Evolutionary conservation across 2,797 vertebrate species (phyloP).

Genomic region (Steatocranus sp.): DNA sequence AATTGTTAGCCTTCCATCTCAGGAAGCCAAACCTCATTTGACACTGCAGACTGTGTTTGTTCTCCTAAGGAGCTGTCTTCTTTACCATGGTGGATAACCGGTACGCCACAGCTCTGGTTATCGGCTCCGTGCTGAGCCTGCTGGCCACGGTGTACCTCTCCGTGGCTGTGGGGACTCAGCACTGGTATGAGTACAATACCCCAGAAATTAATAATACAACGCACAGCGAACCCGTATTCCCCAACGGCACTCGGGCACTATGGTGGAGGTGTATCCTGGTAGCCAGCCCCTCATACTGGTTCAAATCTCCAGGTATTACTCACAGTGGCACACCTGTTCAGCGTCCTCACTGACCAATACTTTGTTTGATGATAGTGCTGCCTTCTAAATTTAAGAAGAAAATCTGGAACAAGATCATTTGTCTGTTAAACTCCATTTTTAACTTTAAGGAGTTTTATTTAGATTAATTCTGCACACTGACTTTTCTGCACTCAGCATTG

Average conservation of each 20-base stretch:
- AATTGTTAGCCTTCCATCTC: not conserved
- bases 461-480: not conserved
- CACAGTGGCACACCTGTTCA: not conserved
- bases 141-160: conserved; percentile 94
- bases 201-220: conserved; percentile 78
- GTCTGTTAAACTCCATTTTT: not conserved
- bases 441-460: not conserved
- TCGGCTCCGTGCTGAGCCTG: conserved; percentile 93
- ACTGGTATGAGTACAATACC: conserved; percentile 93
- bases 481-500: not conserved
- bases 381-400: not conserved
- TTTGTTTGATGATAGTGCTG: not conserved
- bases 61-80: not conserved
- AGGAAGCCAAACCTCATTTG: not conserved
- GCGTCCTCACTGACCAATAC: not conserved
- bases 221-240: conserved; percentile 79
- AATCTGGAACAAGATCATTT: not conserved
- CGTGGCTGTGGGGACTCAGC: conserved; percentile 90
- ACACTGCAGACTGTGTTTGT: not conserved
- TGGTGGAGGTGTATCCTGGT: conserved; percentile 91
- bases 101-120: conserved; percentile 95
- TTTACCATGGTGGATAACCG: conserved; percentile 89
- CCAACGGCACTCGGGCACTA: conserved; percentile 86
- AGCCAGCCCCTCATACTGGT: conserved; percentile 72
- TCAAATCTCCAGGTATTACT: conserved; percentile 76